These are phyloP conservation scores for Habroteleia sp. DNA, from an alignment of 2,888 invertebrate species.

Conservation along the genomic window DNA sequence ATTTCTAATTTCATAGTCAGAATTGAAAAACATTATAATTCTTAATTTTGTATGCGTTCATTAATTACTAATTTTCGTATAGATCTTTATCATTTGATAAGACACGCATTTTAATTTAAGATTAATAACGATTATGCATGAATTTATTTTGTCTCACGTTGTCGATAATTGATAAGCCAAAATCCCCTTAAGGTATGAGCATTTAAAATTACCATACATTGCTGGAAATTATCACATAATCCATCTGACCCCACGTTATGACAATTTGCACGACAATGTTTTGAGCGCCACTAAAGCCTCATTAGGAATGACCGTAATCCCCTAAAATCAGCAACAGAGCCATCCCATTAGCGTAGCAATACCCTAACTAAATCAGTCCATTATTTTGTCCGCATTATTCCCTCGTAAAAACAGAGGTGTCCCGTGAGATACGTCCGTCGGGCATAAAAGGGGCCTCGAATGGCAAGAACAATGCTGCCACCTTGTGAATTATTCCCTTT, in stretches of 20 bases:
- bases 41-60: no score
- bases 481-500: conserved; percentile 81
- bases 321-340: conserved; percentile 10
- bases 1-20: no score
- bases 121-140: no score
- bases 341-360: conserved; percentile 34
- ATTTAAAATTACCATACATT: not conserved
- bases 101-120: no score
- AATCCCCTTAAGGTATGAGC: no score
- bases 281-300: conserved; percentile 6
- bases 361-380: conserved; percentile 48
- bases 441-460: conserved; percentile 44
- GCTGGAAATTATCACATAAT: not conserved
- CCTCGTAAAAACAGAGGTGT: conserved; percentile 40
- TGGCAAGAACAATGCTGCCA: conserved; percentile 76
- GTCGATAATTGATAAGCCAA: no score
- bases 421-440: conserved; percentile 61
- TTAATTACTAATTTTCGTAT: no score
- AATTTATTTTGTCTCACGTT: no score
- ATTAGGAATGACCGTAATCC: conserved; percentile 24
- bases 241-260: conserved; percentile 12
- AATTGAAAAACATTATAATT: no score
- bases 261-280: conserved; percentile 29
- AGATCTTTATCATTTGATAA: no score
- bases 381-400: conserved; percentile 34